Conservation (phyloP, 2,113 vertebrate species). For the Zosterops japonicus region DNA sequence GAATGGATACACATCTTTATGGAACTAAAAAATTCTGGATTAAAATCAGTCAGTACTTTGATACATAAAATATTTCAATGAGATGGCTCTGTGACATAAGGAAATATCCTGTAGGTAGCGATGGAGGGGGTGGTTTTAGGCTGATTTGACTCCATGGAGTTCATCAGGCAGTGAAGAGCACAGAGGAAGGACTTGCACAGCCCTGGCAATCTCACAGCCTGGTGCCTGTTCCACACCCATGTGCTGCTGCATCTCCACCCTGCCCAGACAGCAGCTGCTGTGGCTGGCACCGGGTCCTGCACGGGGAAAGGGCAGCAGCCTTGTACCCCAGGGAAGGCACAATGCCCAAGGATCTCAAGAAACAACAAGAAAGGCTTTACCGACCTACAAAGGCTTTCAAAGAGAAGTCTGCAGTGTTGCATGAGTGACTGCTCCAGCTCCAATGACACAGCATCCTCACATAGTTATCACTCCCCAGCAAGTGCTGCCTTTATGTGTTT, state of each 20-base stretch:
- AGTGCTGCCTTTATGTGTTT: neutral
- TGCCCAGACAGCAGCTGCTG: neutral
- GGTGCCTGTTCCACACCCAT: fast-evolving
- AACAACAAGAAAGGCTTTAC: neutral
- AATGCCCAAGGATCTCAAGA: neutral
- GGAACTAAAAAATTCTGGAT: neutral
- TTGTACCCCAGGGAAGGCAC: neutral
- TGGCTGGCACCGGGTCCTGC: neutral
- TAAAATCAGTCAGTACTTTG: neutral
- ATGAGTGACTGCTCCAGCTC: neutral
- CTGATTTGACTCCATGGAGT: neutral
- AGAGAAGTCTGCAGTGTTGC: neutral
- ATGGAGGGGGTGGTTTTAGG: neutral
- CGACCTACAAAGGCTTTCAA: neutral
- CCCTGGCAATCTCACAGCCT: neutral
- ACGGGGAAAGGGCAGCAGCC: neutral
- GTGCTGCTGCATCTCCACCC: neutral
- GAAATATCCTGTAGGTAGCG: neutral
- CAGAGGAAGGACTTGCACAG: neutral
- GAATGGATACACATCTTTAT: neutral
- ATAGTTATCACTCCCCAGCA: neutral
- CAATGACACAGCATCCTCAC: neutral
- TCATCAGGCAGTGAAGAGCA: neutral
- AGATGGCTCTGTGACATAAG: neutral
- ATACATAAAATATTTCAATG: neutral